Conservation (phyloP, 2,888 invertebrate species). For the Holacanthella duospinosa region DNA sequence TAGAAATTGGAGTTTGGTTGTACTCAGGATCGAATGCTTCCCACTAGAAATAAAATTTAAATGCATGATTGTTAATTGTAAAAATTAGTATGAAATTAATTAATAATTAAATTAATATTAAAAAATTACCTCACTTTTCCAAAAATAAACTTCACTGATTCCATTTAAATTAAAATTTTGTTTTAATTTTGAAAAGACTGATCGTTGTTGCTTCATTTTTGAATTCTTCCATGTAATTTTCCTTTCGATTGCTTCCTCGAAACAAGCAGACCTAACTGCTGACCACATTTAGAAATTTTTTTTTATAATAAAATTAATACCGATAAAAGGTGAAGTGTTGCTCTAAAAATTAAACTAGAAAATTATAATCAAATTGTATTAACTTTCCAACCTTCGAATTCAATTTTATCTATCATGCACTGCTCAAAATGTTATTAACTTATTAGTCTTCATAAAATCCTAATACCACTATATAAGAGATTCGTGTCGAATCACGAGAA, state of each 20-base stretch:
- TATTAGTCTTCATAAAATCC: too few species aligned
- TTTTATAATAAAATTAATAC: background rate
- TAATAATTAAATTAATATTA: background rate
- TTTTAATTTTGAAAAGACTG: background rate
- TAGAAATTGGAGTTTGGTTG: background rate
- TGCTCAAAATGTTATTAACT: too few species aligned
- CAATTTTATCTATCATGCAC: too few species aligned
- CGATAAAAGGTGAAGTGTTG: too few species aligned
- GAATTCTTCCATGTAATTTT: background rate
- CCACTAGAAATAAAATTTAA: slow-evolving; percentile 19
- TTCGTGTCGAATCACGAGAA: too few species aligned
- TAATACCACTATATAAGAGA: too few species aligned
- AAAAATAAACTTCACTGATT: slow-evolving; percentile 20
- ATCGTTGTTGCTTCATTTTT: background rate
- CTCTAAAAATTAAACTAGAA: too few species aligned
- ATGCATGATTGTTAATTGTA: too few species aligned
- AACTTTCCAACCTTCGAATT: too few species aligned
- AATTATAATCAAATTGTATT: too few species aligned
- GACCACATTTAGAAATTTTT: background rate
- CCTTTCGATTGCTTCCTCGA: background rate
- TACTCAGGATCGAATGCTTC: slow-evolving; percentile 23
- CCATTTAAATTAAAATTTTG: slow-evolving; percentile 20
- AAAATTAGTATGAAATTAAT: background rate
- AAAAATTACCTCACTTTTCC: slow-evolving; percentile 27
- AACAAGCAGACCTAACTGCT: background rate